Evolutionary conservation across 1,140 invertebrate genomes (phyloP).

Genomic region (Dinoponera quadriceps): DNA sequence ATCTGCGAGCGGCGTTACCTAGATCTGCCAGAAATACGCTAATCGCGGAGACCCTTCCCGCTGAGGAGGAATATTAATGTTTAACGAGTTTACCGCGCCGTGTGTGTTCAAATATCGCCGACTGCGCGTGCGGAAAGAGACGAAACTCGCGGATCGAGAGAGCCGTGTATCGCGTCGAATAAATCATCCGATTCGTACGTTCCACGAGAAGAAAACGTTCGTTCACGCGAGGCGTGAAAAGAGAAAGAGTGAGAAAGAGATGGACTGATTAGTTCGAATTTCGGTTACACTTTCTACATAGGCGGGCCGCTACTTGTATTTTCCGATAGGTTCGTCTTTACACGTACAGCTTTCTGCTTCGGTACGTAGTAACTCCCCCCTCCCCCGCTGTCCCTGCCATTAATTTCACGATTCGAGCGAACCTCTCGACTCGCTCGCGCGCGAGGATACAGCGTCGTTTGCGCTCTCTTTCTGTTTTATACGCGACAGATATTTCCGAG

Average conservation of each 20-base stretch:
- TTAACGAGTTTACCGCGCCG: too few species aligned
- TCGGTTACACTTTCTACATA: slow-evolving; percentile 56
- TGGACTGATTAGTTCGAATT: slow-evolving; percentile 9
- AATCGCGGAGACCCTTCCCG: neutral
- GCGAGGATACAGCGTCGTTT: neutral
- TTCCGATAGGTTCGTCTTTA: slow-evolving; percentile 33
- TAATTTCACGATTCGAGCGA: slow-evolving; percentile 8
- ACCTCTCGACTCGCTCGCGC: neutral
- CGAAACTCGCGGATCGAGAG: neutral
- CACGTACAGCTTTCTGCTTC: slow-evolving; percentile 33
- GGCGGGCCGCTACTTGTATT: neutral
- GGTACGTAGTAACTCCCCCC: neutral
- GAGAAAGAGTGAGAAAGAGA: too few species aligned
- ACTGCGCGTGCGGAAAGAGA: neutral
- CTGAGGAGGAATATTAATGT: neutral
- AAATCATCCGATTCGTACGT: neutral
- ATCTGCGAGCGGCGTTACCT: slow-evolving; percentile 7
- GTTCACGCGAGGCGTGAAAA: neutral
- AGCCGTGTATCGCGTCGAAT: neutral
- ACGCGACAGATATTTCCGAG: too few species aligned
- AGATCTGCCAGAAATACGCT: slow-evolving; percentile 9
- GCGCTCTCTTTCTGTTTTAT: too few species aligned
- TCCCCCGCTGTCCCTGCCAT: too few species aligned
- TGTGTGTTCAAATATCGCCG: neutral
- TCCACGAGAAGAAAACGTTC: neutral